These are phyloP conservation scores for Acipenser transmontanus DNA, from an alignment of 2,797 vertebrate species.

Conservation along the genomic window DNA sequence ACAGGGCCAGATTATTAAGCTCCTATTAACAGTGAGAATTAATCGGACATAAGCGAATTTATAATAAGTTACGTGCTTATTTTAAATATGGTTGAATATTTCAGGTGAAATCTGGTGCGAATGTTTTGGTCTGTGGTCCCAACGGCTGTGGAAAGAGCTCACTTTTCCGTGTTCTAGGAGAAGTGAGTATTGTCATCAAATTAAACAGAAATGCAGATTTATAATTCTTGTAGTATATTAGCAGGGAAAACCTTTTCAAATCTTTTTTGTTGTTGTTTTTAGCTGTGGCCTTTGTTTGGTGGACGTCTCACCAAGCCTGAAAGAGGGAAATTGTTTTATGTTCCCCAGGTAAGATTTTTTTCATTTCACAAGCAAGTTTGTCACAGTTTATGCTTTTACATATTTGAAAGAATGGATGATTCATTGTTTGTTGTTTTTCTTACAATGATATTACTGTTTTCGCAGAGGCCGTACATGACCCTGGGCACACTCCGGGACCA, in stretches of 20 bases:
- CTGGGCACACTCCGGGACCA: conserved; percentile 91
- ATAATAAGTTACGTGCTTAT: too few relatives aligned
- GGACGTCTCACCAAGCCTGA: conserved; percentile 92
- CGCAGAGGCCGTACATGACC: conserved; percentile 97
- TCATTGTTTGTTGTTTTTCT: too few relatives aligned
- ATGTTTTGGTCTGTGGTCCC: conserved; percentile 94
- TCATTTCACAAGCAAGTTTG: too few relatives aligned
- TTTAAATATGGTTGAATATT: too few relatives aligned
- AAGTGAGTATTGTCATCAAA: conserved; percentile 56
- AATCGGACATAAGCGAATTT: too few relatives aligned
- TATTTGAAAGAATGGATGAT: too few relatives aligned
- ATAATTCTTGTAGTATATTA: too few relatives aligned
- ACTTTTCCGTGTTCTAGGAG: conserved; percentile 89
- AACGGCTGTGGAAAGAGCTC: conserved; percentile 97
- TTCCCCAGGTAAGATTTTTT: conserved; percentile 79
- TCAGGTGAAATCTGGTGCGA: conserved; percentile 86
- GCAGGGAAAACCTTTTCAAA: conserved; percentile 10
- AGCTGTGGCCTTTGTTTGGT: conserved; percentile 96
- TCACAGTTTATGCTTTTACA: too few relatives aligned
- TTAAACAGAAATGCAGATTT: too few relatives aligned
- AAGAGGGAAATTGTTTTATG: conserved; percentile 93
- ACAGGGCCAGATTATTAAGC: too few relatives aligned
- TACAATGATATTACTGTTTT: conserved; percentile 18
- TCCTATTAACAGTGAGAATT: too few relatives aligned
- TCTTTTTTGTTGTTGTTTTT: conserved; percentile 15